Evolutionary conservation across 1,140 invertebrate genomes (phyloP), one percentile per base, ranked within the genome.

Genomic region (Microplitis mediator): DNA sequence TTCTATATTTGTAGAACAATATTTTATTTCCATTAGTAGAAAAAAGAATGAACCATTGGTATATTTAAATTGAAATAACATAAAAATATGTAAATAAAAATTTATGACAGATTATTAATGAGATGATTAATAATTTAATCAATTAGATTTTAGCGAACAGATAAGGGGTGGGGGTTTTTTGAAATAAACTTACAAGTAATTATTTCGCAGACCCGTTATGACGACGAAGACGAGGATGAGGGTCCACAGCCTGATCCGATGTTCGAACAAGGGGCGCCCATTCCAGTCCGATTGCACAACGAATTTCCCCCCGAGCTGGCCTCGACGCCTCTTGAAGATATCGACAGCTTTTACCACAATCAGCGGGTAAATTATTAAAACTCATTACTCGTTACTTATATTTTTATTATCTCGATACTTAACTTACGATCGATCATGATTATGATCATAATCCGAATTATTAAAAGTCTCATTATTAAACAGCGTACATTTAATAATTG

Each of bases 141-240:
- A 39, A 9, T 9, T 45, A 45, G 39, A 45, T 45, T 45, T 45
- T 45, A 45, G 39, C 6, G 39, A 45, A 45, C 6, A 6, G 0
- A 45, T 45, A 11, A 2, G 39, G 5, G 8, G 8, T 23, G 23
- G 5, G 11, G 39, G 6, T 45, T 45, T 45, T 5, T 9, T 6
- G 5, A 45, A 45, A 8, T 45, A 9, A 9, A 45, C 69, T 72
- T 62, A 76, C 50, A n/a, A 50, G 16, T 69, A 36, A 13, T 56
- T 51, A 39, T 60, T 82, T 80, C 86, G 51, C 88, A 97, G 95
- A 92, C 95, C 89, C 94, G 94, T 88, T 96, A 96, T 90, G 95
- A 97, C 88, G 95, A 97, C 90, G 95, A 97, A 89, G 95, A 97
- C 89, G 95, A 96, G 90, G 95, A 97, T 91, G 95, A 97, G 91